Conservation (phyloP, 2,797 vertebrate genomes). For the Anomalospiza imberbis region DNA sequence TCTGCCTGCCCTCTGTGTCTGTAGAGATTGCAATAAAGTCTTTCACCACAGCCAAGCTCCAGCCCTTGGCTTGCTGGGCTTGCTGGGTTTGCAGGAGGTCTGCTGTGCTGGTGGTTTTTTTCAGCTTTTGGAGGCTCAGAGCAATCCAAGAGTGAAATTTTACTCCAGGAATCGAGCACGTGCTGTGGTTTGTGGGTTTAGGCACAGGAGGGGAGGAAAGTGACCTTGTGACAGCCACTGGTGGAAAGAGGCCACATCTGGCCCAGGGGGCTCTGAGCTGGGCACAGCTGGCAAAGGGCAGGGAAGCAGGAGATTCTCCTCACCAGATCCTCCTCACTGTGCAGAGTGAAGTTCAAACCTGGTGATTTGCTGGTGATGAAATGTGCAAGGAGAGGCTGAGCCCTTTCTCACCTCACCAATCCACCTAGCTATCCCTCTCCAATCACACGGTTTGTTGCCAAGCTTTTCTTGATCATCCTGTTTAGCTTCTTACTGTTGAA, state of each 20-base stretch:
- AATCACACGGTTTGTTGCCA: neutral
- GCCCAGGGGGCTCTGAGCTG: neutral
- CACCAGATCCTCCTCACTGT: neutral
- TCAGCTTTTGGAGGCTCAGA: neutral
- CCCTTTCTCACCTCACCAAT: neutral
- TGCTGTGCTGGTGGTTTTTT: neutral
- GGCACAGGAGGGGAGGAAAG: neutral
- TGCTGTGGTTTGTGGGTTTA: neutral
- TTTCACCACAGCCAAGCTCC: neutral
- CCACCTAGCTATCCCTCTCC: neutral
- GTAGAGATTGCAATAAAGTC: neutral
- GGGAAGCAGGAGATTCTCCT: neutral
- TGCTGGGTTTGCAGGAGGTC: neutral
- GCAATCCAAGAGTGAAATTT: neutral
- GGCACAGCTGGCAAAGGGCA: neutral
- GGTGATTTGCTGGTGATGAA: neutral
- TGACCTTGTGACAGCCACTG: neutral
- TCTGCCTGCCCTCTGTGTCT: neutral
- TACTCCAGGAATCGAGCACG: rapidly evolving
- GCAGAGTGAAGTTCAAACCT: neutral
- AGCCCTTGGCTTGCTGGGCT: neutral
- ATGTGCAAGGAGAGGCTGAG: neutral
- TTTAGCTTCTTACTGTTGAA: neutral
- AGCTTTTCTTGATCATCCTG: neutral
- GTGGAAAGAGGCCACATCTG: neutral